Evolutionary conservation across 2,888 invertebrate genomes (phyloP).

Genomic region (Idaea dimidiata): DNA sequence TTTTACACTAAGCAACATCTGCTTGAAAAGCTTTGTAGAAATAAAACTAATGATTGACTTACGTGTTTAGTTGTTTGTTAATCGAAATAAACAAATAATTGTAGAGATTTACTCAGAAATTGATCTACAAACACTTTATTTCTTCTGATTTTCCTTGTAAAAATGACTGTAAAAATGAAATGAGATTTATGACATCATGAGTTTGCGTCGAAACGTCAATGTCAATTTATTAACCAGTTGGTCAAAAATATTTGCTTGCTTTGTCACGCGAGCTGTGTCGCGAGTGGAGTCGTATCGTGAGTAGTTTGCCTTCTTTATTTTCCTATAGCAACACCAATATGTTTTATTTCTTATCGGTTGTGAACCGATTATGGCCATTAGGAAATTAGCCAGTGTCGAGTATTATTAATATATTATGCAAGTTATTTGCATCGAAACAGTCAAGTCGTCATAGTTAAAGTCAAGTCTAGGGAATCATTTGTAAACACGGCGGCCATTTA

Average conservation of each 20-base stretch:
- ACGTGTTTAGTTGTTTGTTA: conserved; percentile 31
- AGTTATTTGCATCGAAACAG: too few relatives aligned
- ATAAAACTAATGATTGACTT: conserved; percentile 26
- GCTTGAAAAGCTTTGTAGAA: conserved; percentile 23
- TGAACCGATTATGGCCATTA: too few relatives aligned
- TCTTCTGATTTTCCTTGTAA: not conserved
- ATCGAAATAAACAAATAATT: conserved; percentile 23
- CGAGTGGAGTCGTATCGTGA: not conserved
- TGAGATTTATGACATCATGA: not conserved
- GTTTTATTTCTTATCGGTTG: too few relatives aligned
- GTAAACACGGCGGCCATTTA: too few relatives aligned
- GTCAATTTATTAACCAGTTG: not conserved
- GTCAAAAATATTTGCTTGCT: too few relatives aligned
- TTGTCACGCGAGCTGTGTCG: too few relatives aligned
- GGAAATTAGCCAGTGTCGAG: too few relatives aligned
- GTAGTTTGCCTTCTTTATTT: not conserved
- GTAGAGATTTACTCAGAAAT: not conserved
- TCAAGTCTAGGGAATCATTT: too few relatives aligned
- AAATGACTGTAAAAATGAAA: not conserved
- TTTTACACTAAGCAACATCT: conserved; percentile 46
- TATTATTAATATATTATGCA: too few relatives aligned
- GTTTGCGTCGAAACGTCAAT: not conserved
- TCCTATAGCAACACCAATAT: not conserved
- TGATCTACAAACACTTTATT: not conserved
- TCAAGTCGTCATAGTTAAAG: too few relatives aligned